These are phyloP conservation scores for Neogobius melanostomus DNA, from an alignment of 2,113 vertebrate genomes.

Conservation along the genomic window DNA sequence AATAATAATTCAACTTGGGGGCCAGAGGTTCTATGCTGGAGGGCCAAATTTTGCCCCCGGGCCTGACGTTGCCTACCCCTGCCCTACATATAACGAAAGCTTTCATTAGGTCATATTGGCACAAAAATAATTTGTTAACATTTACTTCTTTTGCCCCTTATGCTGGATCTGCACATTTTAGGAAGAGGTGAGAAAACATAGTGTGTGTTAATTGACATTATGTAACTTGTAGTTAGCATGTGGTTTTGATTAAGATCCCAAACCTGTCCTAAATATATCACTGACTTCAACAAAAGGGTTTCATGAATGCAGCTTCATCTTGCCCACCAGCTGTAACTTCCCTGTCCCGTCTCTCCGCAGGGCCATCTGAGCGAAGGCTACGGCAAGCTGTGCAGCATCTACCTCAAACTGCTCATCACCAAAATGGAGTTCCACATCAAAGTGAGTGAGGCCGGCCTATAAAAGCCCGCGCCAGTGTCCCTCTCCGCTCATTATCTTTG, in stretches of 20 bases:
- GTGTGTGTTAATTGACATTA: not conserved
- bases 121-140: not conserved
- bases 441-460: slow-evolving; percentile 78
- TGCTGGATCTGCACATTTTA: slow-evolving; percentile 9
- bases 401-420: slow-evolving; percentile 98
- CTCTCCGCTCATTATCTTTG: slow-evolving; percentile 51
- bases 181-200: slow-evolving; percentile 4
- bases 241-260: not conserved
- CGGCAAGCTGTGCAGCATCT: slow-evolving; percentile 95
- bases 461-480: slow-evolving; percentile 45
- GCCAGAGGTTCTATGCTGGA: too few species aligned
- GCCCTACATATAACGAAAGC: too few species aligned
- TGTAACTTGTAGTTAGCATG: not conserved
- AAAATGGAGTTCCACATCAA: slow-evolving; percentile 99
- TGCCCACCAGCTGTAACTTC: not conserved
- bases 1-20: too few species aligned
- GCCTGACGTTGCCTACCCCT: too few species aligned
- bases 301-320: not conserved
- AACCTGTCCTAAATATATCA: not conserved
- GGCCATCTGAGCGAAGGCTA: slow-evolving; percentile 96
- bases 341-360: slow-evolving; percentile 61
- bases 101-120: not conserved
- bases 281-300: not conserved
- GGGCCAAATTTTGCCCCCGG: too few species aligned
- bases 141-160: slow-evolving; percentile 7